Percentiles rank a stretch among this genome's conserved stretches.
phyloP scores from a whole-genome alignment of 1,140 invertebrate genomes.

The Bursaphelenchus mucronatus region DNA sequence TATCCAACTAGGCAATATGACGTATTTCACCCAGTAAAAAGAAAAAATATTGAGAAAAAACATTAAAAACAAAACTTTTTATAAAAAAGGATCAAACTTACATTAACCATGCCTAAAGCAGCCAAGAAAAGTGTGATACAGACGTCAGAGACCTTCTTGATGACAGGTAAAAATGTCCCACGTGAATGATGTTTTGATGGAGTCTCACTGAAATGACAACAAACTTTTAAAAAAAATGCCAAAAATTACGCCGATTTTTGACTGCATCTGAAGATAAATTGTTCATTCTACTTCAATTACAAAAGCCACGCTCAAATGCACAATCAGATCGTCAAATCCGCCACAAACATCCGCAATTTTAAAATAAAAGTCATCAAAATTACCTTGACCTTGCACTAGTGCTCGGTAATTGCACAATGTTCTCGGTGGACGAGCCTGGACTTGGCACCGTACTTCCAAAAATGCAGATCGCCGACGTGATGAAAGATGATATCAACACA shows the following conservation, averaged over 20 bases:
- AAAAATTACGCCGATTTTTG: conserved; percentile 8
- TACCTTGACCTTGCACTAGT: conserved; percentile 24
- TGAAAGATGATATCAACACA: conserved; percentile 39
- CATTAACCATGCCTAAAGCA: conserved; percentile 30
- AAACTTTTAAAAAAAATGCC: conserved; percentile 18
- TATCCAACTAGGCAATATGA: no score
- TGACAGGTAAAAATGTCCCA: background rate
- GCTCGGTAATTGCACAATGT: conserved; percentile 16
- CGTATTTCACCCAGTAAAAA: background rate
- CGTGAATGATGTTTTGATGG: conserved; percentile 15
- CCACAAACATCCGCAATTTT: background rate
- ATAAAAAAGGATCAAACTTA: conserved; percentile 32
- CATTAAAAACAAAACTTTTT: conserved; percentile 32
- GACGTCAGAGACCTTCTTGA: conserved; percentile 14
- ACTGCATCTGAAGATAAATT: background rate
- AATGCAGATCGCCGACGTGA: conserved; percentile 46
- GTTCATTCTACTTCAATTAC: background rate
- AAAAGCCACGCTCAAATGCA: background rate
- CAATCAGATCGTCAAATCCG: conserved; percentile 2
- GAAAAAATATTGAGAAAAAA: conserved; percentile 8
- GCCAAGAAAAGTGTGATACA: conserved; percentile 7
- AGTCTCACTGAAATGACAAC: conserved; percentile 19
- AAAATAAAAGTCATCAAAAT: conserved; percentile 28
- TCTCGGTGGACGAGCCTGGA: conserved; percentile 25
- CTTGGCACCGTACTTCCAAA: conserved; percentile 13